Base-by-base conservation (phyloP, 2,797 vertebrate species). In the Peromyscus eremicus region DNA sequence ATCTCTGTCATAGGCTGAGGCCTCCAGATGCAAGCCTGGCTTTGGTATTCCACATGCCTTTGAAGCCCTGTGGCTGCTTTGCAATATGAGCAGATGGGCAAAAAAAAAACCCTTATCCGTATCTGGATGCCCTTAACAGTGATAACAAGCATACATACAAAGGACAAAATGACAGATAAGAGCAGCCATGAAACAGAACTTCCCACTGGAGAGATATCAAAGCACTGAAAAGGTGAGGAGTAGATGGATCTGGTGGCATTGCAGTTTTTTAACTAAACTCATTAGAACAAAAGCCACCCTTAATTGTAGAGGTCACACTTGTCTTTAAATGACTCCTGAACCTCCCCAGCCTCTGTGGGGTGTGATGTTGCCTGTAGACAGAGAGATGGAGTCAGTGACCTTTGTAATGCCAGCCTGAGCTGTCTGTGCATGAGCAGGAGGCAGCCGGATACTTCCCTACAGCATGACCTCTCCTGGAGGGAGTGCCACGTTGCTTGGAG, bases 401-500 rank as follows among this genome's bases (percentile, higher is more conserved):
- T 85, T 85, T 82, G 17, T 17, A 32, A 68, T n/a, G 79, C 88
- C 84, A 91, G 91, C 77, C 60, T 34, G 34, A 86, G 57, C 49
- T 34, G 77, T 32, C 85, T 13, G 11, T 10, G 57, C 23, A 10
- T 0, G 25, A 94, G 43, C 73, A 49, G 52, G 29, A 94, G 57
- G 73, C 92, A 25, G 92, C 77, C 64, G 27, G 81, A 80, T 27
- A 55, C 40, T 27, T 92, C 90, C 92, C 76, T 55, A n/a, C 87
- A 60, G 46, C 25, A 46, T 10, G 8, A 85, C 80, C 85, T 92
- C 92, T 93, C 92, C 68, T 21, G 0, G 76, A 75, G 71, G 19
- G 46, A 70, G 40, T 29, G 73, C 68, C 93, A 88, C 0, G 14
- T 83, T 91, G 88, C 96, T 91, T 86, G 89, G 96, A 96, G 68